phyloP scores from a whole-genome alignment of 2,113 vertebrate genomes.

The Hirundichthys speculiger region DNA sequence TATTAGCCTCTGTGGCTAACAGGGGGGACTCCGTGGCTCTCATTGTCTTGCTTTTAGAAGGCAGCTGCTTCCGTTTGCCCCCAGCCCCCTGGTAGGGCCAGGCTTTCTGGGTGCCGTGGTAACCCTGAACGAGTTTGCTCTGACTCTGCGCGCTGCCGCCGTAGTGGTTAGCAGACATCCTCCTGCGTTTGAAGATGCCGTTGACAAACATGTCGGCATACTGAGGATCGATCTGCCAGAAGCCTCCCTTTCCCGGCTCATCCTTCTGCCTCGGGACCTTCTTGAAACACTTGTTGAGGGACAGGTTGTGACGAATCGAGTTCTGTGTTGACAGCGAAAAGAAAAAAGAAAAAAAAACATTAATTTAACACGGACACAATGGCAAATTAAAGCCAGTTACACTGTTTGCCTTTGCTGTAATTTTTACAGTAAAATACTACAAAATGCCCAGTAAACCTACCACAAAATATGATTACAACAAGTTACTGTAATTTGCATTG shows the following conservation, averaged over 20 bases:
- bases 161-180: conserved; percentile 81
- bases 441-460: too few species aligned
- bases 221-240: conserved; percentile 89
- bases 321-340: conserved; percentile 78
- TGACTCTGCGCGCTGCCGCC: conserved; percentile 58
- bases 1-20: conserved; percentile 71
- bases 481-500: too few species aligned
- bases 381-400: conserved; percentile 31
- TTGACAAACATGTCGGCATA: conserved; percentile 86
- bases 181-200: conserved; percentile 83
- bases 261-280: conserved; percentile 93
- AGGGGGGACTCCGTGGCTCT: conserved; percentile 76
- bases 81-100: conserved; percentile 60
- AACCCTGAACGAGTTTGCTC: conserved; percentile 68
- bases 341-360: conserved; percentile 6
- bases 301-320: conserved; percentile 93
- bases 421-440: too few species aligned
- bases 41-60: conserved; percentile 63
- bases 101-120: conserved; percentile 56
- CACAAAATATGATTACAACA: too few species aligned
- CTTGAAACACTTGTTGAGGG: conserved; percentile 95
- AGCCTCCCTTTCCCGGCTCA: conserved; percentile 92
- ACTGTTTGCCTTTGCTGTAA: too few species aligned
- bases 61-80: conserved; percentile 73
- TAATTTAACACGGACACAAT: conserved; percentile 20